Evolutionary conservation across 2,113 vertebrate species (phyloP), one percentile per base, ranked within the genome.

Genomic region (Microcebus tavaratra): DNA sequence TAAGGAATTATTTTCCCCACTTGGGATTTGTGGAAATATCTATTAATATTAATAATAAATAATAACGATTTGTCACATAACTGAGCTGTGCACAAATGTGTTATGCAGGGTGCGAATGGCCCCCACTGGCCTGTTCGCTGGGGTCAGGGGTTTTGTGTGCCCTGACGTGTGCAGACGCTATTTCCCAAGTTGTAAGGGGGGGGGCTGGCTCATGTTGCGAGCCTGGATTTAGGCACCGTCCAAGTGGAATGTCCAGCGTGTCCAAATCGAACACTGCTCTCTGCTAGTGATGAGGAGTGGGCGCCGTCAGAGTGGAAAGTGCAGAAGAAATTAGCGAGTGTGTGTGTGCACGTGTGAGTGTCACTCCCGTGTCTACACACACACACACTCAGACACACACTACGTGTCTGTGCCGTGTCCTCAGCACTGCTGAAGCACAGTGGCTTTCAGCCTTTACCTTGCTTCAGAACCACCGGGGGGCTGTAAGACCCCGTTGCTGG

Each of bases 291-390:
- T 36, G n/a, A 42, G 57, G 61, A 13, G 59, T 25, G 31, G 29
- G 39, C 25, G 1, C 4, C 15, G 50, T 2, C 18, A 5, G 3
- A 0, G 17, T n/a, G 68, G 57, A 53, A 29, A 27, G 15, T 5
- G 42, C 18, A 9, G 29, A 12, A 15, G 23, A 25, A 14, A 14
- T 3, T 29, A 61, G 18, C 55, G 6, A 2, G 25, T 10, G 68
- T 18, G n/a, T 36, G 8, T 20, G 29, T 8, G 27, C 14, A 31
- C 29, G n/a, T 63, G 36, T 39, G 63, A 13, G 23, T 73, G 36
- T 6, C 11, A 25, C 11, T 63, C 36, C 27, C 23, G 1, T 80
- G 25, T 25, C 59, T 23, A 13, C 39, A 9, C 42, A 45, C 42
- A 7, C 45, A 14, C 53, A 48, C 34, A 14, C 27, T 39, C 39